These are phyloP conservation scores for Busseola fusca DNA, from an alignment of 2,888 invertebrate genomes.

Conservation along the genomic window DNA sequence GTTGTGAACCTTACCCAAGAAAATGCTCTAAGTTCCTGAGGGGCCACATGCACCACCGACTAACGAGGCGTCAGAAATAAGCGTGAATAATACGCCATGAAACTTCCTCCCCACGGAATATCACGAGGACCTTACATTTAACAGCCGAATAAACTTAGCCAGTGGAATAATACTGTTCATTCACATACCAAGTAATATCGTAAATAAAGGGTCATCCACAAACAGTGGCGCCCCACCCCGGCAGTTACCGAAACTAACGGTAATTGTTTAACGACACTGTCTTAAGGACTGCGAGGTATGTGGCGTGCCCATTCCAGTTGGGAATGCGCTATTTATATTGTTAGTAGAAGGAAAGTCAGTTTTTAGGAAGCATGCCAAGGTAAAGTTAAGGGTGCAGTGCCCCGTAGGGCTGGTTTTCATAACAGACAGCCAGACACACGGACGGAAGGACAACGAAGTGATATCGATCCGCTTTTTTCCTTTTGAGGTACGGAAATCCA, in stretches of 20 bases:
- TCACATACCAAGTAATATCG: slow-evolving; percentile 62
- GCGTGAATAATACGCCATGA: slow-evolving; percentile 50
- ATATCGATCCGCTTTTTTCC: not conserved
- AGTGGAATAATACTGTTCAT: slow-evolving; percentile 61
- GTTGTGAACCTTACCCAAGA: slow-evolving; percentile 14
- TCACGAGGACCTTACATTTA: slow-evolving; percentile 54
- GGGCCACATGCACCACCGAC: slow-evolving; percentile 13
- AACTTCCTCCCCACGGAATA: slow-evolving; percentile 51
- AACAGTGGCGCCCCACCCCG: slow-evolving; percentile 57
- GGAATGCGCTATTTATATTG: slow-evolving; percentile 46
- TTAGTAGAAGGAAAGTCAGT: slow-evolving; percentile 33
- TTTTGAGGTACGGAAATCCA: not conserved
- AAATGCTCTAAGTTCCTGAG: slow-evolving; percentile 12
- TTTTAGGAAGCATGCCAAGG: slow-evolving; percentile 18
- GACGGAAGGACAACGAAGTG: not conserved
- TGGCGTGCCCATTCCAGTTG: slow-evolving; percentile 40
- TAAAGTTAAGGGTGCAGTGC: not conserved
- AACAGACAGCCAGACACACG: not conserved
- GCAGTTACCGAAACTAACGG: slow-evolving; percentile 65
- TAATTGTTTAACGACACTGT: slow-evolving; percentile 67
- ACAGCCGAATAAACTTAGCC: slow-evolving; percentile 58
- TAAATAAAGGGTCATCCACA: slow-evolving; percentile 63
- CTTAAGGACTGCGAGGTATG: slow-evolving; percentile 60
- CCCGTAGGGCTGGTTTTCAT: not conserved
- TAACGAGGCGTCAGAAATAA: slow-evolving; percentile 48